These are phyloP conservation scores for Matsumyia berberina DNA, from an alignment of 2,888 invertebrate genomes.

Conservation along the genomic window DNA sequence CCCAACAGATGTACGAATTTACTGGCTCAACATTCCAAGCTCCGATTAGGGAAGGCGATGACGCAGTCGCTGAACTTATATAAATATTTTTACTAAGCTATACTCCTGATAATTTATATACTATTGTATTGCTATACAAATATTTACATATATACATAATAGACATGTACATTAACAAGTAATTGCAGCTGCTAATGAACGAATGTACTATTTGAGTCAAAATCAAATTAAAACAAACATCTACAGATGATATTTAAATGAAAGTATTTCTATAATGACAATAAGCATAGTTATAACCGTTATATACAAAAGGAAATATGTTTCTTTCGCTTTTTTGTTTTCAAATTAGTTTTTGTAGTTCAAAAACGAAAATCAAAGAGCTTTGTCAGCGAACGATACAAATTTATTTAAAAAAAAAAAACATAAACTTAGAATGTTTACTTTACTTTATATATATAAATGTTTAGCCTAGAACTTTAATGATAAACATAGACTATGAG, in stretches of 20 bases:
- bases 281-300: conserved; percentile 72
- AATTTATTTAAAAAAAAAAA: conserved; percentile 41
- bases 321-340: conserved; percentile 26
- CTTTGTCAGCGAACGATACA: conserved; percentile 27
- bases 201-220: conserved; percentile 47
- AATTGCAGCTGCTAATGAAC: conserved; percentile 62
- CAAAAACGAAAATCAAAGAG: neutral
- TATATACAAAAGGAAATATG: conserved; percentile 42
- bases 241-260: conserved; percentile 42
- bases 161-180: conserved; percentile 47
- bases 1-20: conserved; percentile 83
- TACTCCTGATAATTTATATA: conserved; percentile 61
- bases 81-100: conserved; percentile 77
- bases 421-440: conserved; percentile 30
- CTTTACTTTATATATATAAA: conserved; percentile 33
- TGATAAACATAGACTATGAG: conserved; percentile 27
- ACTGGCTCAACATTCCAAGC: conserved; percentile 91
- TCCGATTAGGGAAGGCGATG: conserved; percentile 85
- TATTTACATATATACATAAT: conserved; percentile 49
- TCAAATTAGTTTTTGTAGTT: conserved; percentile 8
- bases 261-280: conserved; percentile 75
- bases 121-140: conserved; percentile 59
- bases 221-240: conserved; percentile 45
- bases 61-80: conserved; percentile 84
- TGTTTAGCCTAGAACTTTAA: conserved; percentile 32